Conservation (phyloP, 2,113 vertebrate genomes). For the Regulus satrapa region DNA sequence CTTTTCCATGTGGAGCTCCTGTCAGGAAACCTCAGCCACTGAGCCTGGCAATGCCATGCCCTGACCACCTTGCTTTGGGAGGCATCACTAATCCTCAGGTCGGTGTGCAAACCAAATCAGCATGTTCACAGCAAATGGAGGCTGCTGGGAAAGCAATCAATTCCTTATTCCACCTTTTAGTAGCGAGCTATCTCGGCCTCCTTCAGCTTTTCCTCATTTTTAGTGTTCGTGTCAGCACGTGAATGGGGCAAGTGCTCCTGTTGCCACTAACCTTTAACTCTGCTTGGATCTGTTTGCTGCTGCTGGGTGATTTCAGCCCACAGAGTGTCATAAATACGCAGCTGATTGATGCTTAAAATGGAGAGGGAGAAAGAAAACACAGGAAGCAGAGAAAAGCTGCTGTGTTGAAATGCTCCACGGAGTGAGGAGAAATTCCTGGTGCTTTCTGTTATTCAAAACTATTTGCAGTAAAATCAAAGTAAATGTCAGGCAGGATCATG, state of each 20-base stretch:
- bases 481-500: slow-evolving; percentile 52
- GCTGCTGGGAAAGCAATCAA: neutral
- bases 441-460: slow-evolving; percentile 43
- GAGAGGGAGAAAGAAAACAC: neutral
- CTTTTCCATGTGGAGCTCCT: neutral
- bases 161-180: neutral
- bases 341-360: slow-evolving; percentile 4
- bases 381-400: neutral
- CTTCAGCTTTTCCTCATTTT: neutral
- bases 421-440: slow-evolving; percentile 1
- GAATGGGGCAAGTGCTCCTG: neutral
- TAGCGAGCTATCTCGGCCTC: neutral
- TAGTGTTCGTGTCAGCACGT: fast-evolving
- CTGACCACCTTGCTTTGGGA: neutral
- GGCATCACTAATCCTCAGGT: neutral
- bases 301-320: neutral
- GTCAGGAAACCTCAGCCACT: neutral
- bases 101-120: neutral
- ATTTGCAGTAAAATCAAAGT: slow-evolving; percentile 52
- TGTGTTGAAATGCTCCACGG: neutral
- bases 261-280: neutral
- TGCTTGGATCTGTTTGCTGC: neutral
- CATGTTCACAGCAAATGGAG: neutral
- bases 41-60: neutral
- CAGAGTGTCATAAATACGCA: neutral